Percentiles rank a stretch among this genome's conserved stretches.
These are phyloP conservation scores for Phaonia tiefii DNA, from an alignment of 2,888 invertebrate genomes.

Conservation along the genomic window DNA sequence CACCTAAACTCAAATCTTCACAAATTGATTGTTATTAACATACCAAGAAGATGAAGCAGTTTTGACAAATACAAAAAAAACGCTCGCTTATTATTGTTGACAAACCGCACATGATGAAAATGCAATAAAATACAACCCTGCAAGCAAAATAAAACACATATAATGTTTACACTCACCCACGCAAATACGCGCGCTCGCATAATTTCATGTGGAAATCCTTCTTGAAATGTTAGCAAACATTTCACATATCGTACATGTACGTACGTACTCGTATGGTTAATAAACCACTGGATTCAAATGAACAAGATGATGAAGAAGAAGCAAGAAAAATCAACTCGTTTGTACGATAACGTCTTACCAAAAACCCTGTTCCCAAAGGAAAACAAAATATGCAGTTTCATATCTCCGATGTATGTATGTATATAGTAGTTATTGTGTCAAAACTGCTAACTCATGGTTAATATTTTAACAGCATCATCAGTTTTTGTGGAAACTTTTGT, in stretches of 20 bases:
- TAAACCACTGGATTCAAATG: too few species aligned
- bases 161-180: not conserved
- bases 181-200: not conserved
- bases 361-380: not conserved
- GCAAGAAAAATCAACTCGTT: too few species aligned
- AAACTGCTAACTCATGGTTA: constrained; percentile 24
- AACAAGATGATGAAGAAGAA: too few species aligned
- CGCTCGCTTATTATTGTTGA: not conserved
- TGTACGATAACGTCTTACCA: not conserved
- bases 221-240: constrained; percentile 3
- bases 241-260: not conserved
- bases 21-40: constrained; percentile 35
- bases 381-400: not conserved
- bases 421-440: not conserved
- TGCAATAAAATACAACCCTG: constrained; percentile 9
- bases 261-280: constrained; percentile 19
- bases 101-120: not conserved
- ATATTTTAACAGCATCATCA: constrained; percentile 20
- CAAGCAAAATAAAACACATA: not conserved
- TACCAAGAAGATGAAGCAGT: not conserved
- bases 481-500: too few species aligned
- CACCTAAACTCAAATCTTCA: not conserved
- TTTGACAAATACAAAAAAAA: not conserved
- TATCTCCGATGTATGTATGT: not conserved
- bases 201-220: not conserved